Base-by-base conservation (phyloP, 2,797 vertebrate species). In the Xenentodon cancila region DNA sequence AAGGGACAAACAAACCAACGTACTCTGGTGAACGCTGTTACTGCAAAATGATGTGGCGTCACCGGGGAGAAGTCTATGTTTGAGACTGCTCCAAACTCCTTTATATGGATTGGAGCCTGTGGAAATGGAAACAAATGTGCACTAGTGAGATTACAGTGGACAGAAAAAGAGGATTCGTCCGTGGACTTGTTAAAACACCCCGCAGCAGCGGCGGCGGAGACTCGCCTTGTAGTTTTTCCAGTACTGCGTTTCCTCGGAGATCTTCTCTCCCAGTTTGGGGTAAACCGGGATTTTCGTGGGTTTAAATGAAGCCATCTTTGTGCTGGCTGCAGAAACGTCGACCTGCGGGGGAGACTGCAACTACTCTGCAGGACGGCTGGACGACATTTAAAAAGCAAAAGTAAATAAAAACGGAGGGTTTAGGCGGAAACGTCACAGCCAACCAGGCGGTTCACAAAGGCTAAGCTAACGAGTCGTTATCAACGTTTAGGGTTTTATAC, bases 21-120 rank as follows among this genome's bases (percentile, higher is more conserved):
- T 91, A 99, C 97, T 88, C 96, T 92, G 17, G 97, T 97, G 47
- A 96, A 99, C 2, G 97, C 96, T 11, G 97, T 96, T 55, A 98
- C 96, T 0, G 97, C 97, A 66, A 96, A 98, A 85, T 96, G 96
- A 75, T 96, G 94, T 0, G 97, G 97, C 15, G 93, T 82, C 67
- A 94, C 77, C 0, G 93, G 92, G 51, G 96, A 98, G 84, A 97
- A 96, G 81, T 97, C 93, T 3, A 99, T 92, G 82, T 94, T 95
- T 52, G 94, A 95, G 60, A 99, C 61, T 0, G 96, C 95, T 56
- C 96, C 97, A 67, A 97, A 99, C 45, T 99, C 97, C 86, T 99
- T 99, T 69, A 99, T 96, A 88, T 98, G 96, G 69, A 98, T 90
- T 2, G 97, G 95, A 19, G 94, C 89, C 97, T 99, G 68, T 40